Base-by-base conservation (phyloP, 64 coral and sea anemone genomes). In the Dendrophyllia cribrosa region DNA sequence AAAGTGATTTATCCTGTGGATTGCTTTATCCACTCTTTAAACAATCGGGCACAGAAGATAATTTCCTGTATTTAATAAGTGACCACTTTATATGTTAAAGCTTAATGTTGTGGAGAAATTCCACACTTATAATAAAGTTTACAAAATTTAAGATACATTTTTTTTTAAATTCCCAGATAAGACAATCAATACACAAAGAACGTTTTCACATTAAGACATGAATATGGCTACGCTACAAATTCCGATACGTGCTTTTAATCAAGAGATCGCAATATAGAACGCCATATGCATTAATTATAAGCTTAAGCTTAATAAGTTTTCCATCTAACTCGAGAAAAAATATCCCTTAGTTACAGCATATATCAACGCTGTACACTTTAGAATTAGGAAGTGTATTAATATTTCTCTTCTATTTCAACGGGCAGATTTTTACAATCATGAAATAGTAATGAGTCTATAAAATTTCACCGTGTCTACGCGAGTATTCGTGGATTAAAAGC, bases 381-480 rank as follows among this genome's bases (percentile, higher is more conserved):
- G 13, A 80, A 84, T 51, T 51, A 10, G 21, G 22, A 15, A 68
- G 60, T 24, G 10, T 20, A 10, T 66, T 50, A 52, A 50, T 59
- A 21, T 47, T 44, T 84, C 17, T 21, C 0, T 12, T n/a, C 19
- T 21, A 11, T 45, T 67, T 84, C 19, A 9, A 14, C 45, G 43
- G 60, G 51, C 8, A 13, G 17, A 64, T 51, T 84, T 4, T 56
- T 7, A 56, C 53, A 56, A 56, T 56, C 14, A 84, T 84, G 10
- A 84, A 84, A 84, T 84, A 84, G 62, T 84, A 84, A 84, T 84
- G 61, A 83, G 55, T 43, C 23, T 50, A 46, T 51, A 56, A 56
- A 12, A 50, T 75, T 75, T 75, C 72, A 49, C 72, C 44, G 72
- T 75, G 72, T 75, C 72, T 50, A 16, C 15, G 60, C 80, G 62